phyloP scores from a whole-genome alignment of 2,888 invertebrate species.

The Scaptomyza tumidula region DNA sequence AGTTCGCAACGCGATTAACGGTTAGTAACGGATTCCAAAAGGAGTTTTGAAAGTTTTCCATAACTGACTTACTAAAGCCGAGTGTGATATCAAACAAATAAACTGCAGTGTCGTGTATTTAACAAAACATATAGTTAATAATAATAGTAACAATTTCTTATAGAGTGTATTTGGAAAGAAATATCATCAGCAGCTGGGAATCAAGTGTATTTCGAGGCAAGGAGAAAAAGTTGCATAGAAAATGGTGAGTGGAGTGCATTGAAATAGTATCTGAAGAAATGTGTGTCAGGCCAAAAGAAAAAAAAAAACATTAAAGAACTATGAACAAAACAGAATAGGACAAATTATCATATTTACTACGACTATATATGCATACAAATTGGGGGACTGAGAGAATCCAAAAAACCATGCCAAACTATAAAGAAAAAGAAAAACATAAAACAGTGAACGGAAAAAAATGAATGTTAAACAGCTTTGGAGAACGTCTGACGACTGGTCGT shows the following conservation, averaged over 20 bases:
- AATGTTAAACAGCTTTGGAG: constrained; percentile 59
- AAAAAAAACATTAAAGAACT: constrained; percentile 18
- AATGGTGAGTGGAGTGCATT: constrained; percentile 66
- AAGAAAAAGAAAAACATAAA: constrained; percentile 7
- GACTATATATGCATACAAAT: constrained; percentile 22
- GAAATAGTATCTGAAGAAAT: constrained; percentile 5
- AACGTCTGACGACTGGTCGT: constrained; percentile 29
- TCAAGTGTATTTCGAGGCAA: not conserved
- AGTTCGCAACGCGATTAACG: constrained; percentile 79
- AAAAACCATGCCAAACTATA: constrained; percentile 61
- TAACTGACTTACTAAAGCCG: not conserved
- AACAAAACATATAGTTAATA: not conserved
- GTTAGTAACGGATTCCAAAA: constrained; percentile 52
- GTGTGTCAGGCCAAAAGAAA: constrained; percentile 58
- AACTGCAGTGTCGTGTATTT: constrained; percentile 20
- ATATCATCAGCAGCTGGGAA: not conserved
- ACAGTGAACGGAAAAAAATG: constrained; percentile 71
- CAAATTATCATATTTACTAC: constrained; percentile 60
- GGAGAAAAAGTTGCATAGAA: constrained; percentile 21
- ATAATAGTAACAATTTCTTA: constrained; percentile 2
- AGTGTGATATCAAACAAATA: constrained; percentile 11
- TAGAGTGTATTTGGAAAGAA: constrained; percentile 23
- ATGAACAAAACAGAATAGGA: constrained; percentile 41
- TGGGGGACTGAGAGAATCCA: constrained; percentile 7
- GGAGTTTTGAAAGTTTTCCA: constrained; percentile 23